These are phyloP conservation scores for Mythimna albipuncta DNA, from an alignment of 2,888 invertebrate species.

Conservation along the genomic window DNA sequence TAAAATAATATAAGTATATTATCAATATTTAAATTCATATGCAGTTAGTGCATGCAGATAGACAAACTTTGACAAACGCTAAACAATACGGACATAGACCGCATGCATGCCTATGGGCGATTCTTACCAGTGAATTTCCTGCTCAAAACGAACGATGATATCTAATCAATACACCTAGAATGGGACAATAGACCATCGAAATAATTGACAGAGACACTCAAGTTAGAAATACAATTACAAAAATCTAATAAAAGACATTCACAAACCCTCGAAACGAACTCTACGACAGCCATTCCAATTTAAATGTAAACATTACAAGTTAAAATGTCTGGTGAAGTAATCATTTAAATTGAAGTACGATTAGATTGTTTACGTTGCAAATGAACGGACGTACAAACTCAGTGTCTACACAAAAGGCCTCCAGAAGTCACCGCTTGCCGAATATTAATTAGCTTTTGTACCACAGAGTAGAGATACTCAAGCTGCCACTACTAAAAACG, in stretches of 20 bases:
- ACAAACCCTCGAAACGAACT: conserved; percentile 6
- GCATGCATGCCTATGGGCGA: not conserved
- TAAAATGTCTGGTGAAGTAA: conserved; percentile 48
- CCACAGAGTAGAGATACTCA: not conserved
- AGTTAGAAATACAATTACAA: conserved; percentile 7
- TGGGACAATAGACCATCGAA: conserved; percentile 9
- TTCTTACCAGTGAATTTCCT: not conserved
- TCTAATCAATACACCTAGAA: conserved; percentile 2
- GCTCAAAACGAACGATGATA: not conserved
- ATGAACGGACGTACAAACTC: conserved; percentile 58
- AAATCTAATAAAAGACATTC: conserved; percentile 18
- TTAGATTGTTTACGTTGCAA: conserved; percentile 59
- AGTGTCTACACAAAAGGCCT: conserved; percentile 67
- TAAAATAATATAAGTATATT: not conserved
- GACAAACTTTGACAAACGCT: not conserved
- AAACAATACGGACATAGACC: not conserved
- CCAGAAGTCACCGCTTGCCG: conserved; percentile 59
- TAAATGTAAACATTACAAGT: conserved; percentile 49
- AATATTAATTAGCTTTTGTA: conserved; percentile 68
- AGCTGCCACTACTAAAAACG: not conserved
- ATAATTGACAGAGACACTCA: not conserved
- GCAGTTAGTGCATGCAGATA: not conserved
- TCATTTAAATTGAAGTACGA: conserved; percentile 55
- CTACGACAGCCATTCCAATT: conserved; percentile 37
- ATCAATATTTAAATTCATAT: not conserved